phyloP scores from a whole-genome alignment of 2,113 vertebrate species.

The Coryphaenoides rupestris region DNA sequence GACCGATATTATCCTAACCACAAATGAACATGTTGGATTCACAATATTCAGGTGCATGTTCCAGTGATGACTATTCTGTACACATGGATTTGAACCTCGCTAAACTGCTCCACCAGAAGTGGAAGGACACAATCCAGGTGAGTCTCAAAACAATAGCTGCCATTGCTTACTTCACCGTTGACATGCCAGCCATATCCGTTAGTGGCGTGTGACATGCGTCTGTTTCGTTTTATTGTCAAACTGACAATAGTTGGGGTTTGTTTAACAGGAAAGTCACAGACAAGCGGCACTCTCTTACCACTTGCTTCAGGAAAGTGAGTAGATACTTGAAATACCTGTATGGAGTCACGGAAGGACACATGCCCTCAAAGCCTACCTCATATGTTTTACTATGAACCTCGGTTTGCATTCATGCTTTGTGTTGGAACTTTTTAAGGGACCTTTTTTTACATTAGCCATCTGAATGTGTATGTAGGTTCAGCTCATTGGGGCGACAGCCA shows the following conservation, averaged over 20 bases:
- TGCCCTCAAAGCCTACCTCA: too few relatives aligned
- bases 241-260: constrained; percentile 5
- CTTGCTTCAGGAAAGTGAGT: constrained; percentile 77
- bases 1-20: too few relatives aligned
- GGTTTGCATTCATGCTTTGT: too few relatives aligned
- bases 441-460: background rate
- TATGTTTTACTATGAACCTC: too few relatives aligned
- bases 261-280: constrained; percentile 82
- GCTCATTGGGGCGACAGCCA: constrained; percentile 45
- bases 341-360: too few relatives aligned
- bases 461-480: constrained; percentile 43
- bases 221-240: too few relatives aligned
- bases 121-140: constrained; percentile 94
- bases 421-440: background rate
- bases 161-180: background rate
- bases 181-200: background rate
- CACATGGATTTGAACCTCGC: constrained; percentile 92
- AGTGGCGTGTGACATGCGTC: too few relatives aligned
- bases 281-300: constrained; percentile 79
- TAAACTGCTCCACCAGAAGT: constrained; percentile 91
- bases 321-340: background rate
- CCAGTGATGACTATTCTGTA: constrained; percentile 85
- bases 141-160: constrained; percentile 31
- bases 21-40: background rate
- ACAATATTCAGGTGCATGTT: constrained; percentile 74